These are phyloP conservation scores for Python bivittatus DNA, from an alignment of 2,113 vertebrate species.

Conservation along the genomic window DNA sequence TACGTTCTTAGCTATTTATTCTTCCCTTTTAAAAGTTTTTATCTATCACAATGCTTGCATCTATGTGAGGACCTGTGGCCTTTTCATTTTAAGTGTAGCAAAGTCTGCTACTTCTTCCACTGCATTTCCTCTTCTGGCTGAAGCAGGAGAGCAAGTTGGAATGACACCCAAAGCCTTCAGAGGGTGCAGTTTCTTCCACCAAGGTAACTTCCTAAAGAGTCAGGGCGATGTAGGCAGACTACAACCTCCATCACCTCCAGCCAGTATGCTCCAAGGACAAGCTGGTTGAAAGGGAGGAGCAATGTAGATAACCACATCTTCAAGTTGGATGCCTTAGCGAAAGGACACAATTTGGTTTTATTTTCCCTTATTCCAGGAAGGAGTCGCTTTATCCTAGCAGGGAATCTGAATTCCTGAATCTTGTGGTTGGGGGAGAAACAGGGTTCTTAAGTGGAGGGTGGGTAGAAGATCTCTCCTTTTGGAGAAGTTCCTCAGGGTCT, in stretches of 20 bases:
- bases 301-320: not conserved
- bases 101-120: not conserved
- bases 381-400: not conserved
- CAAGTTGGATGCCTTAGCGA: not conserved
- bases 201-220: not conserved
- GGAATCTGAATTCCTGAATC: not conserved
- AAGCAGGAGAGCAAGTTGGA: not conserved
- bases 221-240: not conserved
- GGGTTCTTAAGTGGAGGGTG: not conserved
- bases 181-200: not conserved
- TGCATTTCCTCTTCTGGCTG: not conserved
- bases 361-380: not conserved
- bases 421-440: not conserved
- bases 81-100: not conserved
- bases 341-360: not conserved
- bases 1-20: not conserved
- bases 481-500: not conserved
- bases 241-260: not conserved
- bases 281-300: not conserved
- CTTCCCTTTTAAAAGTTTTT: not conserved
- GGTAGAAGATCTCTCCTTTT: not conserved
- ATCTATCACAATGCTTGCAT: not conserved
- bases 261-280: not conserved
- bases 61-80: too few relatives aligned
- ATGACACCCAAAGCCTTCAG: not conserved